Evolutionary conservation across 2,113 vertebrate species (phyloP).

Genomic region (Trochalopteron elliotii): DNA sequence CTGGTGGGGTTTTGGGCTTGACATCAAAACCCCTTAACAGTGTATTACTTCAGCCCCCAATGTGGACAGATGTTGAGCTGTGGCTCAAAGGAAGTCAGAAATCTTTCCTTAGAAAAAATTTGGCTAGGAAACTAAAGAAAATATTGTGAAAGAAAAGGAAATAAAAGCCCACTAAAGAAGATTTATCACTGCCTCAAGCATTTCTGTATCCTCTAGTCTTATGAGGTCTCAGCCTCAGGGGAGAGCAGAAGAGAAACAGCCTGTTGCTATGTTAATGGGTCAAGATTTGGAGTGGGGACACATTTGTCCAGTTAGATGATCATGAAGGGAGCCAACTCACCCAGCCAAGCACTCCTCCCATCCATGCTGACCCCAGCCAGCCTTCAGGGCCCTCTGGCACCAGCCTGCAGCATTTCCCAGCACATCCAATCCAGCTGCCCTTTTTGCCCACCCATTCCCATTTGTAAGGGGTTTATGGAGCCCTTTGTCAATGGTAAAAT

Average conservation of each 20-base stretch:
- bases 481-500: neutral
- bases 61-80: constrained; percentile 73
- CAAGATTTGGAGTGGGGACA: constrained; percentile 1
- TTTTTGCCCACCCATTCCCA: neutral
- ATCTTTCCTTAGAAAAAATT: constrained; percentile 71
- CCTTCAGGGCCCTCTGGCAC: neutral
- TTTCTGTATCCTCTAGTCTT: constrained; percentile 61
- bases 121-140: constrained; percentile 72
- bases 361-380: neutral
- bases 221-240: constrained; percentile 37
- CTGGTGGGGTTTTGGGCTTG: constrained; percentile 71
- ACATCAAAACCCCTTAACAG: constrained; percentile 71
- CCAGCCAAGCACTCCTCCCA: fast-evolving
- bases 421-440: neutral
- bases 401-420: neutral
- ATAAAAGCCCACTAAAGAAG: constrained; percentile 69
- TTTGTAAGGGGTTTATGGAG: neutral
- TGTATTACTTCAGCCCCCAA: constrained; percentile 68
- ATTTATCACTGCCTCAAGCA: constrained; percentile 67
- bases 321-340: neutral
- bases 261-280: constrained; percentile 24
- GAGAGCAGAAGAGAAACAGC: constrained; percentile 36
- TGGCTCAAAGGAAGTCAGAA: constrained; percentile 72
- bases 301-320: neutral
- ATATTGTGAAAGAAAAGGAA: constrained; percentile 72